Evolutionary conservation across 2,113 vertebrate genomes (phyloP), one percentile per base, ranked within the genome.

Genomic region (Platichthys stellatus): DNA sequence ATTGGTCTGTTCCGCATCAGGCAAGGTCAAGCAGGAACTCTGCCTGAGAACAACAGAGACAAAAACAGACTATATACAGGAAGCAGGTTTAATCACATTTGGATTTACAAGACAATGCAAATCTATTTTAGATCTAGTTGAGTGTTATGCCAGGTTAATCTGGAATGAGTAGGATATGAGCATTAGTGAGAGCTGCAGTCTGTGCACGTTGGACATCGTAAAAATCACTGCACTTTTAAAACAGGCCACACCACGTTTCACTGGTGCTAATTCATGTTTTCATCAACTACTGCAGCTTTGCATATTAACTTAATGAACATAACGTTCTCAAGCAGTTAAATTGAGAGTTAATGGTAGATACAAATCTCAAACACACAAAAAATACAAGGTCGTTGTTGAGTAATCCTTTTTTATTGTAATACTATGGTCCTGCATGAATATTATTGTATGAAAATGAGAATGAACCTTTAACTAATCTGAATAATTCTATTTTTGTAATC

Each of bases 11-110:
- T 65, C 53, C 0, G 73, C 72, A 56, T 18, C 47, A 38, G 68
- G 38, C 88, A 92, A 89, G 85, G 90, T 92, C 90, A 85, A 54
- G 20, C 57, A 79, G 56, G 40, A 81, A 63, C 51, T 74, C 67
- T 3, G 26, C 2, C 26, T 28, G 26, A 28, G 26, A 28, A 28
- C 26, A 28, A 28, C 26, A 31, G 40, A 78, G 76, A 65, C 63
- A 81, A 60, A 78, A 72, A 56, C 0, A 2, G 24, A 14, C 67
- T 2, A 5, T 4, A 11, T 38, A 65, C 54, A 82, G 74, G 64
- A 77, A 82, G 64, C 74, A 61, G 38, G 18, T 83, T 83, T 82
- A 86, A 84, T 84, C 69, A 64, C 51, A 76, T 85, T 87, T 75
- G 24, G 24, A 78, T 84, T 74, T 78, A 59, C n/a, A 74, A 63